phyloP scores from a whole-genome alignment of 2,888 invertebrate species.

The Erannis defoliaria region DNA sequence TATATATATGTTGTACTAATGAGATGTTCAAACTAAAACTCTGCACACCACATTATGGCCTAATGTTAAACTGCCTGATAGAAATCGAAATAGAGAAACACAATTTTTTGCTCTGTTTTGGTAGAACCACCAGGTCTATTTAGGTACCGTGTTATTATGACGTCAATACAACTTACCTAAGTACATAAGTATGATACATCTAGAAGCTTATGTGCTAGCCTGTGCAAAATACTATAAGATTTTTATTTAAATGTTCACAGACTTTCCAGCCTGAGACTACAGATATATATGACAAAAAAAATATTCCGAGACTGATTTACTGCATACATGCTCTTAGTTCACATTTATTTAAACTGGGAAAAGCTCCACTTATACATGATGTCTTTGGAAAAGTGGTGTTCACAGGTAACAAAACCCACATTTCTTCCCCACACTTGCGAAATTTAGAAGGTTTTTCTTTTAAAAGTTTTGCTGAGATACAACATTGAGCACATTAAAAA shows the following conservation, averaged over 20 bases:
- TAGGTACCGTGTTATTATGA: no score
- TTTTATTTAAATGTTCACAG: conserved; percentile 70
- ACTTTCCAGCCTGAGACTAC: conserved; percentile 94
- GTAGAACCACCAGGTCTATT: no score
- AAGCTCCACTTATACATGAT: conserved; percentile 92
- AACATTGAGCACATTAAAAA: not conserved
- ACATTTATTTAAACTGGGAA: conserved; percentile 89
- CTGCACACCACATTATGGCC: no score
- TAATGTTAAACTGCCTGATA: no score
- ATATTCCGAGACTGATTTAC: conserved; percentile 92
- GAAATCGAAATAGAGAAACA: no score
- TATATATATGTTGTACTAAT: no score
- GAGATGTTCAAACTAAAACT: no score
- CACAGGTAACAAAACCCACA: conserved; percentile 83
- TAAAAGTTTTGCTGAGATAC: no score
- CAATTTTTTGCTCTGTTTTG: no score
- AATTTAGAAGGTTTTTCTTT: not conserved
- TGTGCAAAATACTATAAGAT: not conserved
- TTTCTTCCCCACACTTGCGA: not conserved
- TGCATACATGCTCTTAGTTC: conserved; percentile 92
- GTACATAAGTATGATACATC: not conserved
- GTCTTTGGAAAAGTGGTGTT: conserved; percentile 92
- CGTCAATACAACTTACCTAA: no score
- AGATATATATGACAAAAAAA: conserved; percentile 93
- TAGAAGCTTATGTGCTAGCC: not conserved